Percentiles rank a stretch among this genome's conserved stretches.
Evolutionary conservation across 1,140 invertebrate species (phyloP).

Genomic region (Drosophila malerkotliana): DNA sequence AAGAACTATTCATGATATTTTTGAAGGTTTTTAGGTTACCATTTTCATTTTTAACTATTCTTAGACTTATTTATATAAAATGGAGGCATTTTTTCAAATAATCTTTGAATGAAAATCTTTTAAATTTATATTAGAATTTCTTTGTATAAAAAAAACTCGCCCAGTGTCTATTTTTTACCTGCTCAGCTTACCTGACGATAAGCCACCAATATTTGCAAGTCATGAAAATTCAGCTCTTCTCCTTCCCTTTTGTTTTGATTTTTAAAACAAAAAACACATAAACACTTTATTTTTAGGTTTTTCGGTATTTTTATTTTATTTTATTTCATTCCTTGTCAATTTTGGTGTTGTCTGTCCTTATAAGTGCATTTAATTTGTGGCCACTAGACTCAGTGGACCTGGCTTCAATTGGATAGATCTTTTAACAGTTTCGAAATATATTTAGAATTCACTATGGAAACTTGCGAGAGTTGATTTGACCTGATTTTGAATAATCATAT

Average conservation of each 20-base stretch:
- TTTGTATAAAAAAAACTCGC: background rate
- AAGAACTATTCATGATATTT: too few relatives aligned
- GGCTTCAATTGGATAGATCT: slow-evolving; percentile 6
- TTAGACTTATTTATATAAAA: too few relatives aligned
- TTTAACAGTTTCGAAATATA: slow-evolving; percentile 19
- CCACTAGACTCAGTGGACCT: slow-evolving; percentile 34
- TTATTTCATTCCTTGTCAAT: slow-evolving; percentile 58
- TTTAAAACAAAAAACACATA: background rate
- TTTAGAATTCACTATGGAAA: slow-evolving; percentile 38
- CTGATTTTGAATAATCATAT: slow-evolving; percentile 42
- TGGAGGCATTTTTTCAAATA: too few relatives aligned
- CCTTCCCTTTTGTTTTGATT: background rate
- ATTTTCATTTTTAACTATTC: too few relatives aligned
- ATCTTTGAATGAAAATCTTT: too few relatives aligned
- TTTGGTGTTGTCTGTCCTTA: slow-evolving; percentile 58
- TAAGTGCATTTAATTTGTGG: slow-evolving; percentile 49
- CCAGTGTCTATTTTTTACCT: slow-evolving; percentile 37
- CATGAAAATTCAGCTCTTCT: slow-evolving; percentile 27
- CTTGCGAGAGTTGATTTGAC: slow-evolving; percentile 28
- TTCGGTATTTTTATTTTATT: slow-evolving; percentile 75
- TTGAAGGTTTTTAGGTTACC: too few relatives aligned
- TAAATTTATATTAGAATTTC: background rate
- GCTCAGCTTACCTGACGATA: slow-evolving; percentile 30
- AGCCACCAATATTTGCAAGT: slow-evolving; percentile 43
- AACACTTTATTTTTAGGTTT: slow-evolving; percentile 47